These are phyloP conservation scores for Chamaetylas fuelleborni DNA, from an alignment of 2,113 vertebrate genomes.

Conservation along the genomic window DNA sequence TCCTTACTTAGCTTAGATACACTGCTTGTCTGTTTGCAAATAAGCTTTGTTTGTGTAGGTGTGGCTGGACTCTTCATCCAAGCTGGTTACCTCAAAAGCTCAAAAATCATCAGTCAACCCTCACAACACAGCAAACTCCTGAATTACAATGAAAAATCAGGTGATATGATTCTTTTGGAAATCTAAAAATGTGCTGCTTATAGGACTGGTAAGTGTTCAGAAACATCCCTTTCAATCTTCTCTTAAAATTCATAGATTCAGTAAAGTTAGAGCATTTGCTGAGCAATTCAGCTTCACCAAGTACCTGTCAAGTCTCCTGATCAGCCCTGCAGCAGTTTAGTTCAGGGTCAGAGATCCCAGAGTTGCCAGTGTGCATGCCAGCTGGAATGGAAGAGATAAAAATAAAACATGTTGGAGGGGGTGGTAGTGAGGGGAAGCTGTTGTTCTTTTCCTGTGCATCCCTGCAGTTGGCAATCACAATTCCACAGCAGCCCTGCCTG, in stretches of 20 bases:
- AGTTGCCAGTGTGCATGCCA: background rate
- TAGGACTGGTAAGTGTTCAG: background rate
- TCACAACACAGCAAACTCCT: background rate
- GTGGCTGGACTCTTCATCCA: background rate
- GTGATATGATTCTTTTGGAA: background rate
- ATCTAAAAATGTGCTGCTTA: background rate
- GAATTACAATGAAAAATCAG: background rate
- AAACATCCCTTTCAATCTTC: background rate
- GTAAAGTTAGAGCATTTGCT: background rate
- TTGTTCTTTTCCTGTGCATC: background rate
- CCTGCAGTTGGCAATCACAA: background rate
- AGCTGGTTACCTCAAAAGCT: background rate
- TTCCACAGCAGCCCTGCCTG: background rate
- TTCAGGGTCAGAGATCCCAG: background rate
- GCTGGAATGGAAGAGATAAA: background rate
- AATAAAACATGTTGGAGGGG: background rate
- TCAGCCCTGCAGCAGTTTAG: background rate
- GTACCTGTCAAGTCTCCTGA: background rate
- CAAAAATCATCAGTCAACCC: background rate
- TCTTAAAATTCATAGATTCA: background rate
- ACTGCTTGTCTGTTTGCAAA: background rate
- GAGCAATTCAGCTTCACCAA: background rate
- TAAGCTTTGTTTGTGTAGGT: background rate
- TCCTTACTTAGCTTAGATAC: background rate
- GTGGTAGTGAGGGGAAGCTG: background rate